Percentiles rank a stretch among this genome's conserved stretches.
phyloP scores from a whole-genome alignment of 2,888 invertebrate species.

The Ophraella communa region DNA sequence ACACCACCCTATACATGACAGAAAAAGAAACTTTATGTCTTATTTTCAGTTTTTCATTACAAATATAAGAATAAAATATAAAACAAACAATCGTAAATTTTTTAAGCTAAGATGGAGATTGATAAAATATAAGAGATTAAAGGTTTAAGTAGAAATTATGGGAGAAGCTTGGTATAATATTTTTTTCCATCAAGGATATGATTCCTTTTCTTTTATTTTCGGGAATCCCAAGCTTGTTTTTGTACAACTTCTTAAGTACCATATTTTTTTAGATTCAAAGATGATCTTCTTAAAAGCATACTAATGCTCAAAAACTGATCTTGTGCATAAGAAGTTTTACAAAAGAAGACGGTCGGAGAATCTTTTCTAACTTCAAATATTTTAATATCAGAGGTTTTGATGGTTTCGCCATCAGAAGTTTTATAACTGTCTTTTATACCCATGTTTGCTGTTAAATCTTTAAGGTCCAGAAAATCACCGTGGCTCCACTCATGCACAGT shows the following conservation, averaged over 20 bases:
- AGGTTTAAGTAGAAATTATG: not conserved
- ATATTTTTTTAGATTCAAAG: not conserved
- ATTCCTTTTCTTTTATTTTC: not conserved
- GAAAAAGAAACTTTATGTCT: not conserved
- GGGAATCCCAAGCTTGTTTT: not conserved
- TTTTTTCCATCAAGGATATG: not conserved
- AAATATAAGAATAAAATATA: not conserved
- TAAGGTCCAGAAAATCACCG: conserved; percentile 22
- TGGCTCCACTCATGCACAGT: conserved; percentile 21
- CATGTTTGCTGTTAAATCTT: conserved; percentile 24
- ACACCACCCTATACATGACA: not conserved
- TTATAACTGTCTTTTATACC: conserved; percentile 20
- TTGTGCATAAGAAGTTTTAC: conserved; percentile 25
- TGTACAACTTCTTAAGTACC: not conserved
- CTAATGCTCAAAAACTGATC: conserved; percentile 2
- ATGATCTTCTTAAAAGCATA: not conserved
- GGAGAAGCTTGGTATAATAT: not conserved
- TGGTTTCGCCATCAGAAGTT: conserved; percentile 8
- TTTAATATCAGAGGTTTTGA: conserved; percentile 25
- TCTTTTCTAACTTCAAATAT: conserved; percentile 24
- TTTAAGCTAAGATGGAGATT: not conserved
- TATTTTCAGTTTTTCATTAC: not conserved
- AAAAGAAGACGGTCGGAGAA: conserved; percentile 18
- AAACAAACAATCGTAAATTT: not conserved
- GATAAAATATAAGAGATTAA: not conserved